Evolutionary conservation across 2,888 invertebrate genomes (phyloP), one percentile per base, ranked within the genome.

Genomic region (Lathronympha strigana): DNA sequence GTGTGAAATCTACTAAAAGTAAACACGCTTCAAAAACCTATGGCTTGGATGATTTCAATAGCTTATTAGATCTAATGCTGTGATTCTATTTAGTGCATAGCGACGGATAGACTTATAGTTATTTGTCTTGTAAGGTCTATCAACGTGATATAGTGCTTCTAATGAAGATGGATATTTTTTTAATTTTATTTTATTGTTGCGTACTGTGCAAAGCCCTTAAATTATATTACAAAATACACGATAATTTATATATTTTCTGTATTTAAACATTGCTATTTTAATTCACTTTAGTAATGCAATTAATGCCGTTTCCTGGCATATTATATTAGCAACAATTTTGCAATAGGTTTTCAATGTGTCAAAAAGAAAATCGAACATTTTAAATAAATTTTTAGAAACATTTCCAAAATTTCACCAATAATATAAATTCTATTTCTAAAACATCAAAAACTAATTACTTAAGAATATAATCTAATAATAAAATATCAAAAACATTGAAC

Each of bases 401-500:
- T n/a, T n/a, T n/a, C n/a, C n/a, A n/a, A n/a, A n/a, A n/a, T n/a
- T n/a, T 8, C 13, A 45, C 21, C 40, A 28, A 50, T 17, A 50
- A 17, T 13, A 50, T 17, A 15, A 9, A 8, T 28, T 19, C 11
- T 28, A 25, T 17, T 50, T 38, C 23, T 55, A 40, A 19, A 17
- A 55, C 11, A 43, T 43, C 8, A 23, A 23, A 8, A 38, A 40
- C 17, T 28, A 36, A 28, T 28, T 19, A 43, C 19, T 43, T 43
- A 43, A 28, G 8, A 43, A 57, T 57, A 49, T 19, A 43, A 40
- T 15, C 17, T n/a, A 5, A 50, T 19, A 62, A 43, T 66, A 54
- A 61, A 58, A 69, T 60, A 71, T 68, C 70, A 73, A 73, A 69
- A 76, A 74, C 72, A 69, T 69, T n/a, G 33, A 58, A 43, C 64